Evolutionary conservation across 2,888 invertebrate species (phyloP), one percentile per base, ranked within the genome.

Genomic region (Cyclophora albipunctata): DNA sequence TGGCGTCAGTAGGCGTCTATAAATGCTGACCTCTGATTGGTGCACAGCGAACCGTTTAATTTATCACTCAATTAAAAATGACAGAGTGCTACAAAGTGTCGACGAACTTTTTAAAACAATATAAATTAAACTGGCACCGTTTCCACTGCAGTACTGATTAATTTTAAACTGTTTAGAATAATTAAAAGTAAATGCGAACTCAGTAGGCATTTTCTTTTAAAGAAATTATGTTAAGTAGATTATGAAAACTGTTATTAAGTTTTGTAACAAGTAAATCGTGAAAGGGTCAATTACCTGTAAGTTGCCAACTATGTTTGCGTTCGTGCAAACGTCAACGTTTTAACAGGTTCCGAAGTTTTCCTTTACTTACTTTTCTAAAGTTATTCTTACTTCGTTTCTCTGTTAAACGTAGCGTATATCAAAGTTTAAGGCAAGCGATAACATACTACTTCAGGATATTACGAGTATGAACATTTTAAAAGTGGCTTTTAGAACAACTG

Each of bases 1-100:
- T 86, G 87, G 86, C 86, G 76, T 49, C 73, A 57, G 78, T 82
- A 86, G 87, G 87, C 67, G 87, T 81, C 84, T 20, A 78, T 75
- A 64, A 67, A 60, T 54, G 63, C 63, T 60, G 71, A 53, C 58
- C 65, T 70, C 73, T 73, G 78, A 87, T 87, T 86, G 87, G 87
- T 64, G 66, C 60, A 64, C 62, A 55, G 66, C 72, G 34, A 69
- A 67, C 50, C 65, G 71, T 71, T 78, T 75, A 77, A 77, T 79
- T 75, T 71, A 72, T 64, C 70, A 64, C 64, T 61, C 60, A 70
- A 71, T 69, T 64, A 66, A 69, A 37, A 71, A 71, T 75, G 67
- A 63, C 64, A 68, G 69, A 70, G 64, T 59, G 57, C 59, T 60
- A 55, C 63, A 62, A 62, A 52, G 59, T 47, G 49, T 55, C 51